phyloP scores from a whole-genome alignment of 2,888 invertebrate genomes.

The Ephialtes manifestator region DNA sequence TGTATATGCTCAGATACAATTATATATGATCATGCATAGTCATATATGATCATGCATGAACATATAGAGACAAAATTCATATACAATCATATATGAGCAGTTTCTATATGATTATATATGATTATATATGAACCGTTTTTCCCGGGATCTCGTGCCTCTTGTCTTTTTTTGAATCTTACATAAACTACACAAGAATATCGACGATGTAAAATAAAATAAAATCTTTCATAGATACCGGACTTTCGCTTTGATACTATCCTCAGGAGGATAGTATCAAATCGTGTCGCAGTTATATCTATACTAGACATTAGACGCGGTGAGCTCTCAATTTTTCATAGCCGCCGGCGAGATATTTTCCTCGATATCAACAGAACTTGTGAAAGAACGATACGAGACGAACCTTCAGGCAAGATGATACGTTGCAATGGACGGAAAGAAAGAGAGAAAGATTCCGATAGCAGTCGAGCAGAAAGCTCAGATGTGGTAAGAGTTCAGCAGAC shows the following conservation, averaged over 20 bases:
- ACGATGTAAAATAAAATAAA: not conserved
- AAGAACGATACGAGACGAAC: not conserved
- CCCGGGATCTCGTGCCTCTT: too few relatives aligned
- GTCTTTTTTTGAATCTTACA: not conserved
- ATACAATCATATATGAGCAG: too few relatives aligned
- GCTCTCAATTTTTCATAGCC: constrained; percentile 15
- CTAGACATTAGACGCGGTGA: not conserved
- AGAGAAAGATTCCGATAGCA: not conserved
- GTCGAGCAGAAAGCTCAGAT: constrained; percentile 3
- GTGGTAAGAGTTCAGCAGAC: constrained; percentile 11
- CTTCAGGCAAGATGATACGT: not conserved
- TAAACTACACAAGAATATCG: not conserved
- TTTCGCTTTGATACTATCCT: not conserved
- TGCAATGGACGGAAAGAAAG: not conserved
- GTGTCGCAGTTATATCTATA: not conserved
- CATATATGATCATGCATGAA: too few relatives aligned
- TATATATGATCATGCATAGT: too few relatives aligned
- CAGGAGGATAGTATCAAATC: not conserved
- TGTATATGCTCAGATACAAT: too few relatives aligned
- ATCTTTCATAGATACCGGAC: not conserved
- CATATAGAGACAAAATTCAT: too few relatives aligned
- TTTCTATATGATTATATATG: too few relatives aligned
- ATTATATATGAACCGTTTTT: too few relatives aligned
- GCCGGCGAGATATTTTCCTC: not conserved
- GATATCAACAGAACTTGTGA: constrained; percentile 19